These are phyloP conservation scores for Aphidius colemani DNA, from an alignment of 2,888 invertebrate species.

Conservation along the genomic window DNA sequence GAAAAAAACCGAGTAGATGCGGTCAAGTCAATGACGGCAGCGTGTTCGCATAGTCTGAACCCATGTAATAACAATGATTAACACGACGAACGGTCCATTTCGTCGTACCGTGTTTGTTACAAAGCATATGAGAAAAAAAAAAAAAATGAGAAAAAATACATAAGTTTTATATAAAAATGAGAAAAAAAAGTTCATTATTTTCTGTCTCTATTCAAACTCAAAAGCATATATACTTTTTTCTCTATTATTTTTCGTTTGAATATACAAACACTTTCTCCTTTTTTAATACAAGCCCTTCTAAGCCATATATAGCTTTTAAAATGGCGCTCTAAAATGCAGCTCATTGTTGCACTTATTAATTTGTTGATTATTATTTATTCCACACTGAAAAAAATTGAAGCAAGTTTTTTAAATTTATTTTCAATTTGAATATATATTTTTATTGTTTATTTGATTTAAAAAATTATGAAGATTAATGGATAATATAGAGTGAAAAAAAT, in stretches of 20 bases:
- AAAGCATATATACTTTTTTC: neutral
- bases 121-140: conserved; percentile 20
- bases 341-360: conserved; percentile 1
- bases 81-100: conserved; percentile 51
- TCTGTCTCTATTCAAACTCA: neutral
- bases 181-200: conserved; percentile 28
- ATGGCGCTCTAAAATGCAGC: conserved; percentile 12
- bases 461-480: too few species aligned
- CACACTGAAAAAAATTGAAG: neutral
- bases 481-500: too few species aligned
- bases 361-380: too few species aligned
- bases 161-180: conserved; percentile 21
- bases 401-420: neutral
- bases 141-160: conserved; percentile 7
- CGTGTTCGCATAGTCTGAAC: conserved; percentile 45
- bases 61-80: conserved; percentile 56
- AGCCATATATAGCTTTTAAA: neutral
- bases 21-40: conserved; percentile 23
- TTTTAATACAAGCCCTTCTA: neutral
- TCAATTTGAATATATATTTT: too few species aligned
- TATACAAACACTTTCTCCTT: neutral
- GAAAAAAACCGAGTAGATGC: conserved; percentile 20
- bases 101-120: conserved; percentile 35
- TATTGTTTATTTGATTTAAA: too few species aligned
- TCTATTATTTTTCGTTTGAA: neutral